phyloP scores from a whole-genome alignment of 2,113 vertebrate genomes.

The Eurystomus gularis region DNA sequence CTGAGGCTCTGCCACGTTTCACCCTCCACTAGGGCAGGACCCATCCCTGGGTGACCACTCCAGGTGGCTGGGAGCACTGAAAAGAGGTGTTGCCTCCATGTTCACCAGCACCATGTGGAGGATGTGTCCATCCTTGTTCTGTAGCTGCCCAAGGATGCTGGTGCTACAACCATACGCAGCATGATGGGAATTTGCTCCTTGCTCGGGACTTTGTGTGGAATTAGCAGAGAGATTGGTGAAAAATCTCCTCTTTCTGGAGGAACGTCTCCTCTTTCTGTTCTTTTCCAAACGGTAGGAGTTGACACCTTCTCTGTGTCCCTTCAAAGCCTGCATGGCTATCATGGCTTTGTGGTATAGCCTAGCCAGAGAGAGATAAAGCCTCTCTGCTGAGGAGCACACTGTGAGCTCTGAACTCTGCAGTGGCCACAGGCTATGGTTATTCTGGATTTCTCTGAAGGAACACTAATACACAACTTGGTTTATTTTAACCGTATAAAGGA shows the following conservation, averaged over 20 bases:
- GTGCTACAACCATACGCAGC: not conserved
- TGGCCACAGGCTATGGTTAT: not conserved
- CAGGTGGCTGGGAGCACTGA: not conserved
- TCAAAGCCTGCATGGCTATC: not conserved
- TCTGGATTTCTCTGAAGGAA: not conserved
- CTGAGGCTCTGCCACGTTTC: not conserved
- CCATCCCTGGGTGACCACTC: not conserved
- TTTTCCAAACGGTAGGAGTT: not conserved
- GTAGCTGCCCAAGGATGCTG: not conserved
- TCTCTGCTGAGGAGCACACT: not conserved
- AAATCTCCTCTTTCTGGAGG: not conserved
- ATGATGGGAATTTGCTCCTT: not conserved
- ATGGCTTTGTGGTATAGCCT: not conserved
- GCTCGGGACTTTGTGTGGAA: not conserved
- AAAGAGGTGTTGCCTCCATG: rapidly evolving
- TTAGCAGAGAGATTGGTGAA: not conserved
- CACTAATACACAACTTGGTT: not conserved
- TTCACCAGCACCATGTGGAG: rapidly evolving
- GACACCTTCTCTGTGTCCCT: not conserved
- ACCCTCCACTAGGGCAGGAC: not conserved
- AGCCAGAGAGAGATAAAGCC: not conserved
- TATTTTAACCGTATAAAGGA: slow-evolving; percentile 58
- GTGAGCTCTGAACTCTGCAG: not conserved
- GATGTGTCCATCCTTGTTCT: not conserved
- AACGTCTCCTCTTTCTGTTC: not conserved